These are phyloP conservation scores for Drosophila ochracea DNA, from an alignment of 2,888 invertebrate species.

Conservation along the genomic window DNA sequence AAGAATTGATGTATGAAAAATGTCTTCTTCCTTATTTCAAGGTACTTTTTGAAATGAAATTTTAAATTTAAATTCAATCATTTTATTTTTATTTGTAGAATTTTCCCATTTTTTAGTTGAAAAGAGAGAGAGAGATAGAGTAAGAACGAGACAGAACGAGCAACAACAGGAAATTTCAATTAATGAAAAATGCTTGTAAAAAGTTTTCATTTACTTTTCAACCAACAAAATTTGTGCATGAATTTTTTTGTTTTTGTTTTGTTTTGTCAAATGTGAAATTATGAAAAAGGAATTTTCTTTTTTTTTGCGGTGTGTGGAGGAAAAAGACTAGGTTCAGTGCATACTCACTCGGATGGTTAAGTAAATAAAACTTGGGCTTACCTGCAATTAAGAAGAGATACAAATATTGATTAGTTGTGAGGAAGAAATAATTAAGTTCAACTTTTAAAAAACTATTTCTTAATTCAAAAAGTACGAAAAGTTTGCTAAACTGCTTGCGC, in stretches of 20 bases:
- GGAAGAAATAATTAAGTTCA: neutral
- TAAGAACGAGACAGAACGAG: neutral
- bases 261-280: constrained; percentile 21
- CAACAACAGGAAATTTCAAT: constrained; percentile 10
- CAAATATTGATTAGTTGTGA: constrained; percentile 1
- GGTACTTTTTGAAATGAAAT: no score
- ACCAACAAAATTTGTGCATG: constrained; percentile 41
- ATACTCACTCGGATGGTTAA: constrained; percentile 52
- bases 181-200: constrained; percentile 20
- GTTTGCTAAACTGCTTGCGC: neutral
- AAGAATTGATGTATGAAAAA: no score
- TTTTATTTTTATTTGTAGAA: neutral
- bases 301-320: constrained; percentile 21
- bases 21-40: no score
- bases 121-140: neutral
- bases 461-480: neutral
- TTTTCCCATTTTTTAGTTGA: neutral
- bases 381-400: constrained; percentile 45
- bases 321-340: neutral
- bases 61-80: neutral
- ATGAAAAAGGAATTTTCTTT: constrained; percentile 30
- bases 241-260: constrained; percentile 11
- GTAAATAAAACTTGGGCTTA: constrained; percentile 43
- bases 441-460: neutral
- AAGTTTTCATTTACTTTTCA: constrained; percentile 8